Evolutionary conservation across 2,797 vertebrate species (phyloP).

Genomic region (Thamnophis elegans): DNA sequence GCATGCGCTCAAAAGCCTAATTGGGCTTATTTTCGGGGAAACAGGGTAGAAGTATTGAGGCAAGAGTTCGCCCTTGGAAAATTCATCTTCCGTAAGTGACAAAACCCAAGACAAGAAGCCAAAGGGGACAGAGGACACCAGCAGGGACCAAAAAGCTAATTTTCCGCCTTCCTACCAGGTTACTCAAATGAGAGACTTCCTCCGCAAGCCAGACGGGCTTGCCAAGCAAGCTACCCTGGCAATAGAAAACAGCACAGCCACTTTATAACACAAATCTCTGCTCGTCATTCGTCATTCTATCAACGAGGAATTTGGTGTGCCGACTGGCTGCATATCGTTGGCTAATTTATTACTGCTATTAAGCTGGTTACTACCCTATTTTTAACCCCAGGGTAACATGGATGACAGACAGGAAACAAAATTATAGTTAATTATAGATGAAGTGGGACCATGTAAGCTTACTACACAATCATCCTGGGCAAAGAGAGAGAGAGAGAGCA

Average conservation of each 20-base stretch:
- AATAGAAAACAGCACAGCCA: slow-evolving; percentile 20
- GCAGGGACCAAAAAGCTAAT: slow-evolving; percentile 25
- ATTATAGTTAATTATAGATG: slow-evolving; percentile 53
- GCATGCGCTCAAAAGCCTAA: no score
- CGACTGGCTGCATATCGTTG: slow-evolving; percentile 43
- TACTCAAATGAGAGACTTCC: slow-evolving; percentile 22
- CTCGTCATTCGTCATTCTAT: slow-evolving; percentile 56
- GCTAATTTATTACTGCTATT: slow-evolving; percentile 59
- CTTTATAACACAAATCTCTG: slow-evolving; percentile 44
- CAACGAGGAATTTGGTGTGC: slow-evolving; percentile 51
- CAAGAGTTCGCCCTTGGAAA: background rate
- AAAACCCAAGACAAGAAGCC: slow-evolving; percentile 23
- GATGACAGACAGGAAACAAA: slow-evolving; percentile 41
- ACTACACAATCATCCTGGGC: background rate
- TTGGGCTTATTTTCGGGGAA: no score
- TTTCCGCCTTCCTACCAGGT: slow-evolving; percentile 32
- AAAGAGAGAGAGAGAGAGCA: background rate
- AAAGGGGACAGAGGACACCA: background rate
- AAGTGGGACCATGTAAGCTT: slow-evolving; percentile 9
- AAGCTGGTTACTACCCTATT: slow-evolving; percentile 53
- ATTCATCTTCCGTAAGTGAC: background rate
- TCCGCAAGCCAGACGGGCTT: background rate
- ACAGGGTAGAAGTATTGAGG: background rate
- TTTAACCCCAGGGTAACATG: slow-evolving; percentile 44
- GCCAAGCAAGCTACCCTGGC: slow-evolving; percentile 37